Conservation (phyloP, 64 coral and sea anemone genomes). For the Actinia tenebrosa region DNA sequence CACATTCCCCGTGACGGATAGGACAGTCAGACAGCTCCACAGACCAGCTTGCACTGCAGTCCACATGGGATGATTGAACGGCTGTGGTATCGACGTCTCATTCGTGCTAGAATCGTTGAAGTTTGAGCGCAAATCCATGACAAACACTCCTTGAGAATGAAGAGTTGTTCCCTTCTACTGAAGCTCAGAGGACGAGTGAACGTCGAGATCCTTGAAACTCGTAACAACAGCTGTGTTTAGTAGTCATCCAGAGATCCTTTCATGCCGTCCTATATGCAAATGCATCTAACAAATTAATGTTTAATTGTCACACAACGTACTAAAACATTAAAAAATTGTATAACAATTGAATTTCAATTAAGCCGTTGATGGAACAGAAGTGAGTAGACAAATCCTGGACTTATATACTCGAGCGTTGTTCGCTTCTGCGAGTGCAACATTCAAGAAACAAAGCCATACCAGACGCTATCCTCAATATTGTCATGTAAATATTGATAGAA, state of each 20-base stretch:
- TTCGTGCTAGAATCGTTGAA: neutral
- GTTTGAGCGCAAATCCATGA: neutral
- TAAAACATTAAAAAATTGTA: neutral
- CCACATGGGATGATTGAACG: constrained; percentile 13
- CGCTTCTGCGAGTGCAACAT: neutral
- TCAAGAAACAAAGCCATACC: neutral
- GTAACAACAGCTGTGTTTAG: neutral
- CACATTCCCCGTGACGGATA: neutral
- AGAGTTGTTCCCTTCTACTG: neutral
- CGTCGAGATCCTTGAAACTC: neutral
- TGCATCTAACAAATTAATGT: neutral
- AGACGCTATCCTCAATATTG: neutral
- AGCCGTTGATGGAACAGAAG: neutral
- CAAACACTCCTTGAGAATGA: neutral
- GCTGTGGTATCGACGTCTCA: neutral
- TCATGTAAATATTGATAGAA: neutral
- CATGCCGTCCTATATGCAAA: neutral
- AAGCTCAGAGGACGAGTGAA: neutral
- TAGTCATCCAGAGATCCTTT: neutral
- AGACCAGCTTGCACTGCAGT: constrained; percentile 5
- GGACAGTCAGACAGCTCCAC: constrained; percentile 12
- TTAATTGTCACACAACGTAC: neutral
- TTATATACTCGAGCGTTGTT: neutral
- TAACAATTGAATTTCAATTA: neutral
- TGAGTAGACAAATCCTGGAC: neutral